A percentile compares a stretch with the other conserved stretches of the same genome.
Conservation (phyloP, 2,888 invertebrate genomes). For the Protophormia terraenovae region DNA sequence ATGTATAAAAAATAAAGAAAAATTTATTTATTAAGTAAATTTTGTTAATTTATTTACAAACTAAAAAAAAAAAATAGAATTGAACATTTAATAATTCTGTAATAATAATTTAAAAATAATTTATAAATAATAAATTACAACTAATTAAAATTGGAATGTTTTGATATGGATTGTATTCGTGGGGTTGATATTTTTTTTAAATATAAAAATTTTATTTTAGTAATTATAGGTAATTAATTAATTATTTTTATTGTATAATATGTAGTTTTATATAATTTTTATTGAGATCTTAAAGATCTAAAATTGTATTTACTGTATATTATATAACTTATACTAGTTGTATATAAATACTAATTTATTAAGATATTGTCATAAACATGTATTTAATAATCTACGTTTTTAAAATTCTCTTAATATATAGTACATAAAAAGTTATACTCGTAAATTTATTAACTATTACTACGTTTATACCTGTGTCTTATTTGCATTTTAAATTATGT, state of each 20-base stretch:
- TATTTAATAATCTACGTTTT: neutral
- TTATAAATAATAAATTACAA: slow-evolving; percentile 37
- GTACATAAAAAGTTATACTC: too few species aligned
- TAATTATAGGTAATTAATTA: slow-evolving; percentile 13
- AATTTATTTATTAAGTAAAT: neutral
- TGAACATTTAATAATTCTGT: neutral
- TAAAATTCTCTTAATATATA: too few species aligned
- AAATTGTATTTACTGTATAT: neutral
- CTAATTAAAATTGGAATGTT: slow-evolving; percentile 73
- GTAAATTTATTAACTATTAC: too few species aligned
- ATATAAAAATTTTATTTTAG: neutral
- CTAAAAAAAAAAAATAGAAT: neutral
- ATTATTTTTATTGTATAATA: slow-evolving; percentile 1
- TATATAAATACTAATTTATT: neutral
- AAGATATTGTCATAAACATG: slow-evolving; percentile 24
- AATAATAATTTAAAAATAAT: neutral
- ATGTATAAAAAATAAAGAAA: neutral
- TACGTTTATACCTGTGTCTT: too few species aligned
- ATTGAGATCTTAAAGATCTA: slow-evolving; percentile 75
- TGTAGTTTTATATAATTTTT: neutral
- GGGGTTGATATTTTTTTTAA: slow-evolving; percentile 69
- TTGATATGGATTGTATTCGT: slow-evolving; percentile 79
- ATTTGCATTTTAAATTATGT: too few species aligned
- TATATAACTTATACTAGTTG: too few species aligned
- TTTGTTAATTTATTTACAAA: slow-evolving; percentile 46